Evolutionary conservation across 2,797 vertebrate genomes (phyloP).

Genomic region (Dendrocincla tyrannina): DNA sequence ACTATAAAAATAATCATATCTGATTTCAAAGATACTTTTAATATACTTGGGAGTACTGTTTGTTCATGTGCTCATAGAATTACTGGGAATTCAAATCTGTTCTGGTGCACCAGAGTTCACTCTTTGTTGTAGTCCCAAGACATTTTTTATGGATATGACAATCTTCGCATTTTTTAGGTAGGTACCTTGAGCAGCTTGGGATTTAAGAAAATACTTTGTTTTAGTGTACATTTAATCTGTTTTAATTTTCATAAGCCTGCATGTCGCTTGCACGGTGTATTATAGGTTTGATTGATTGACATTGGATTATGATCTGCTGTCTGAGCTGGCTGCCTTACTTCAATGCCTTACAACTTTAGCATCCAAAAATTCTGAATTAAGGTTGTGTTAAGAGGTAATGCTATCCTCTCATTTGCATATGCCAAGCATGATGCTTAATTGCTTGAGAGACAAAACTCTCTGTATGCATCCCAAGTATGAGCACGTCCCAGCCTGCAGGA

Average conservation of each 20-base stretch:
- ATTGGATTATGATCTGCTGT: not conserved
- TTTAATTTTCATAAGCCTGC: not conserved
- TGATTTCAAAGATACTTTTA: not conserved
- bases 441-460: not conserved
- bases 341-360: not conserved
- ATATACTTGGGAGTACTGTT: not conserved
- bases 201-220: not conserved
- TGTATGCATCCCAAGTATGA: not conserved
- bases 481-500: not conserved
- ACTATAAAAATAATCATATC: not conserved
- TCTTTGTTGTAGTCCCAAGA: not conserved
- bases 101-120: not conserved
- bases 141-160: not conserved
- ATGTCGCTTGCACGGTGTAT: not conserved
- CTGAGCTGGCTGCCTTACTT: not conserved
- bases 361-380: not conserved
- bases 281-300: not conserved
- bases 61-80: accelerated
- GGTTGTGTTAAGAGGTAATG: not conserved
- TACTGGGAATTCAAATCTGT: not conserved
- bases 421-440: not conserved
- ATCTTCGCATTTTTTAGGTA: not conserved
- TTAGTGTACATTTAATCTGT: not conserved
- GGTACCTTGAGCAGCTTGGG: not conserved
- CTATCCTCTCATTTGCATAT: not conserved